A percentile compares a stretch with the other conserved stretches of the same genome.
phyloP scores from a whole-genome alignment of 64 coral and sea anemone species.

The Acropora yongei region DNA sequence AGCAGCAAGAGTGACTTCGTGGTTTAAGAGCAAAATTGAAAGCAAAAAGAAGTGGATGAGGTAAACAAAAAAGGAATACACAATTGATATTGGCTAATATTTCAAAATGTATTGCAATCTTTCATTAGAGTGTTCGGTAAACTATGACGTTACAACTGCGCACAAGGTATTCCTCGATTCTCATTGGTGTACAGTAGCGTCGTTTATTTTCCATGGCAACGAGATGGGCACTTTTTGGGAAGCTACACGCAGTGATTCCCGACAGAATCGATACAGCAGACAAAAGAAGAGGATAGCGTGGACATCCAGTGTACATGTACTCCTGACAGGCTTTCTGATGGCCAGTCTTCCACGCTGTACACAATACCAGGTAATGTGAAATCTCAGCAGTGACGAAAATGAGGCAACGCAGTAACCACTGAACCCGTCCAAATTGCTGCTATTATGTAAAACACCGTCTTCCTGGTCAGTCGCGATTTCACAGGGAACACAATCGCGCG shows the following conservation, averaged over 20 bases:
- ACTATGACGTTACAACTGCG: too few species aligned
- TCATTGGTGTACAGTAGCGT: too few species aligned
- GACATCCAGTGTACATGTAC: slow-evolving; percentile 42
- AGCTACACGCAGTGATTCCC: slow-evolving; percentile 22
- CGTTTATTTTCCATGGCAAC: neutral
- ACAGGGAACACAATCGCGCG: slow-evolving; percentile 48
- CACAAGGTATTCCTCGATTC: too few species aligned
- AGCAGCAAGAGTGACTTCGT: too few species aligned
- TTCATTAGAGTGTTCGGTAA: too few species aligned
- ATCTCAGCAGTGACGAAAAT: neutral
- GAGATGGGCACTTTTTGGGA: slow-evolving; percentile 5
- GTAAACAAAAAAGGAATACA: too few species aligned
- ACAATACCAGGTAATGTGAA: neutral
- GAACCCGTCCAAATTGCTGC: slow-evolving; percentile 27
- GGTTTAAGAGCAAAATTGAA: too few species aligned
- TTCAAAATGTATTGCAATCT: too few species aligned
- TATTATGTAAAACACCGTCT: neutral
- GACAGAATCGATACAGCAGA: slow-evolving; percentile 23
- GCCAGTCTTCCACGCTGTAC: slow-evolving; percentile 26
- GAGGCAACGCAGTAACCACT: neutral
- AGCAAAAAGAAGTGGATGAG: too few species aligned
- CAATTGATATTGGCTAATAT: too few species aligned
- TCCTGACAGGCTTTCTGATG: neutral
- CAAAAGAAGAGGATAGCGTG: slow-evolving; percentile 55
- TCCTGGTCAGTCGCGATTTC: neutral